Conservation (phyloP, 1,140 invertebrate genomes). For the Rhopalosiphum maidis region DNA sequence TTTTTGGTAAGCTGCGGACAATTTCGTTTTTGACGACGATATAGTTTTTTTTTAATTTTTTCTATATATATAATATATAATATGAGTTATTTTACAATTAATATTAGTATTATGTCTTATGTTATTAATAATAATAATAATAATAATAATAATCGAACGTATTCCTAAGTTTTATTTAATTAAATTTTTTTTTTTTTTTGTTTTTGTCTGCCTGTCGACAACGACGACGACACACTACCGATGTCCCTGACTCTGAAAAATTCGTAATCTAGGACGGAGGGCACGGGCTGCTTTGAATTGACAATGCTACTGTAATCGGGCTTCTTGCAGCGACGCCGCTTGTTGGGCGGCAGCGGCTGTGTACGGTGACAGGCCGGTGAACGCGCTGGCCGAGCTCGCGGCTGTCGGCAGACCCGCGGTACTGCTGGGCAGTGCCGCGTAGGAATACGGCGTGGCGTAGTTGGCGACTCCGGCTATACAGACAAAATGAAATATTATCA, state of each 20-base stretch:
- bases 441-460: constrained; percentile 62
- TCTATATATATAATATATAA: background rate
- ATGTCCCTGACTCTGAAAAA: constrained; percentile 52
- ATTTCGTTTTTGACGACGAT: background rate
- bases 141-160: background rate
- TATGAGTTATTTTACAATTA: constrained; percentile 20
- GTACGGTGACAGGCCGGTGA: constrained; percentile 62
- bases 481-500: background rate
- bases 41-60: background rate
- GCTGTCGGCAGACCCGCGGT: constrained; percentile 60
- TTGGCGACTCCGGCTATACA: constrained; percentile 61
- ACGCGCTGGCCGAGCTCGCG: constrained; percentile 60
- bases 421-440: constrained; percentile 61
- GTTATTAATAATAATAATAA: background rate
- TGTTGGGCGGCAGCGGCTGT: constrained; percentile 61
- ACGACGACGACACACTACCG: constrained; percentile 47
- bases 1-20: constrained; percentile 10
- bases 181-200: background rate
- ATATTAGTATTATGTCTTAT: background rate
- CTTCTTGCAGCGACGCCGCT: constrained; percentile 62
- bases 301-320: constrained; percentile 62
- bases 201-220: constrained; percentile 9
- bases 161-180: constrained; percentile 16
- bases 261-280: constrained; percentile 56
- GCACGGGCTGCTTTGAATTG: constrained; percentile 55